Evolutionary conservation across 2,888 invertebrate genomes (phyloP), one percentile per base, ranked within the genome.

Genomic region (Eristalinus aeneus): DNA sequence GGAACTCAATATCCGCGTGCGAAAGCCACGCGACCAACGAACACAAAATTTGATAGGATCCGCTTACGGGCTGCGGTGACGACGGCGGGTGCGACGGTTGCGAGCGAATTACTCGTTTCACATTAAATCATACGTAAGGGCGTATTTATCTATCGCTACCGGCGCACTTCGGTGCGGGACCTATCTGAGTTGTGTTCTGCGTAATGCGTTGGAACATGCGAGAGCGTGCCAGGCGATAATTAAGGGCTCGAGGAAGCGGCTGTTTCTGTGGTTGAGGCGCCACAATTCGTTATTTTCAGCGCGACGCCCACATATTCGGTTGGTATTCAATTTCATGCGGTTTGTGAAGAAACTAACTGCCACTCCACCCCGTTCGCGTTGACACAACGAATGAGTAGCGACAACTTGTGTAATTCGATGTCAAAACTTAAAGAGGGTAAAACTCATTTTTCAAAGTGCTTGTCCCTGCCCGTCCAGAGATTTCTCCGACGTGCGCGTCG

Each of bases 161-260:
- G 23, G 12, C 31, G 27, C 27, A 60, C 46, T 16, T 16, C 16
- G 1, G 16, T 46, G 27, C 27, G 27, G 27, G 27, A 16, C 16
- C 16, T 68, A 68, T 61, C 76, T 68, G 54, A 76, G 54, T 76
- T 58, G 31, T 73, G 65, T 64, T 72, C 16, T 34, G 46, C 73
- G 36, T 64, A 69, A 69, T 78, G 74, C 32, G 68, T 68, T 74
- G 31, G 31, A 27, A 60, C 82, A 73, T 83, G 63, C 67, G 63
- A 78, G 60, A 60, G 78, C 74, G 74, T 83, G 83, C 65, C 53
- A 71, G 74, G 79, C 72, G 74, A 60, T 83, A 74, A 83, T 83
- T 79, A 79, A 65, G 60, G 53, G 53, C 64, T 61, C 11, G 53
- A 16, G 58, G 56, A 83, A 65, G 20, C 58, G 54, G 53, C 69